Conservation (phyloP, 1,140 invertebrate species). For the Cotesia chilonis region DNA sequence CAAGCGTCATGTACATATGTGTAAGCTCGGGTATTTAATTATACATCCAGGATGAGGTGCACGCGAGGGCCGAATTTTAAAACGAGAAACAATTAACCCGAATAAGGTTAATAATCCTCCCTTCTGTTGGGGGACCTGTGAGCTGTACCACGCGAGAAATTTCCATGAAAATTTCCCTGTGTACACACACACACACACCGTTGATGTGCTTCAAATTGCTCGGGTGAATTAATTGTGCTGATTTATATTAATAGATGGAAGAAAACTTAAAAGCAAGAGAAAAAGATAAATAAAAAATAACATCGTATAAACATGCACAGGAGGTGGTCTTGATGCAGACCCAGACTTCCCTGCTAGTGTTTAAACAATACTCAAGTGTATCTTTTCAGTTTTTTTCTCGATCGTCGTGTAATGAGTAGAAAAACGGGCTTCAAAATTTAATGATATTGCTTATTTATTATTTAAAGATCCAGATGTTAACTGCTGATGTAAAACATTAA, state of each 20-base stretch:
- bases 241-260: conserved; percentile 19
- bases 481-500: conserved; percentile 1
- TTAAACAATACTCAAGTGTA: conserved; percentile 26
- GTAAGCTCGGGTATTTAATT: conserved; percentile 29
- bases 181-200: not conserved
- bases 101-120: conserved; percentile 23
- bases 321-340: conserved; percentile 22
- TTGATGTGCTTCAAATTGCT: conserved; percentile 29
- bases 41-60: conserved; percentile 28
- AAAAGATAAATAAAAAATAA: not conserved
- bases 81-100: conserved; percentile 30
- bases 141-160: conserved; percentile 21
- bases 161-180: conserved; percentile 29
- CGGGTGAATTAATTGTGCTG: conserved; percentile 29
- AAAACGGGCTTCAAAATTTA: conserved; percentile 5
- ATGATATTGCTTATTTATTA: conserved; percentile 23
- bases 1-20: conserved; percentile 3
- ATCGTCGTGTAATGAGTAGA: not conserved
- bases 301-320: conserved; percentile 30
- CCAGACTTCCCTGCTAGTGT: conserved; percentile 20
- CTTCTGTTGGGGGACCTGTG: conserved; percentile 18
- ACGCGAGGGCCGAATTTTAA: conserved; percentile 23
- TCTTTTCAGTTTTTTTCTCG: not conserved
- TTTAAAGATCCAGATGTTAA: conserved; percentile 23
- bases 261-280: not conserved